Percentiles rank a stretch among this genome's conserved stretches.
Evolutionary conservation across 2,113 vertebrate species (phyloP).

Genomic region (Hystrix cristata): DNA sequence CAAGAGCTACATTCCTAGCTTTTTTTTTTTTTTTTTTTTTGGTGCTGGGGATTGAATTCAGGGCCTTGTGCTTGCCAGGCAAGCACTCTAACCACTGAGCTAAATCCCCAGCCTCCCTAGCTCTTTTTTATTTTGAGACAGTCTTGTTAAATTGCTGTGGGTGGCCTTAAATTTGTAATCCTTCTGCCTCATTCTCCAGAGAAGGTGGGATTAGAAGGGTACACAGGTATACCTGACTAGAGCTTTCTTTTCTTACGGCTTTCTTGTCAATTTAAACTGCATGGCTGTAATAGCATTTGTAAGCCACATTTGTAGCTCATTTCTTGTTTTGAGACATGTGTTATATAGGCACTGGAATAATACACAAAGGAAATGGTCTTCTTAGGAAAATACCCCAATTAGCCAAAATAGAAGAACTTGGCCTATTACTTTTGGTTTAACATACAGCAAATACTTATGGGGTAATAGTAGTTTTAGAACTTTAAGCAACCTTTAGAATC

Average conservation of each 20-base stretch:
- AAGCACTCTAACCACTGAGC: too few relatives aligned
- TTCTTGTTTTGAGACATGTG: slow-evolving; percentile 22
- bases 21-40: not conserved
- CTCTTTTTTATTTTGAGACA: not conserved
- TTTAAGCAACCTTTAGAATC: slow-evolving; percentile 51
- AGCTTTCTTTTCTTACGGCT: slow-evolving; percentile 18
- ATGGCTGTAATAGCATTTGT: slow-evolving; percentile 22
- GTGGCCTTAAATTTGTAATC: not conserved
- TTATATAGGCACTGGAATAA: slow-evolving; percentile 40
- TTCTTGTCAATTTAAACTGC: slow-evolving; percentile 41
- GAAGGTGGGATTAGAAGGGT: not conserved
- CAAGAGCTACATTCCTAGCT: not conserved
- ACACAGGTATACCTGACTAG: not conserved
- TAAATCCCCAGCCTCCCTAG: too few relatives aligned
- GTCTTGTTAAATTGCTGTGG: not conserved
- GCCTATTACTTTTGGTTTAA: slow-evolving; percentile 66
- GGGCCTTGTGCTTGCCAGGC: too few relatives aligned
- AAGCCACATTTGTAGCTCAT: slow-evolving; percentile 41
- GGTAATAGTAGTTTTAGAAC: slow-evolving; percentile 72
- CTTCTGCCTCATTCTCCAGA: not conserved
- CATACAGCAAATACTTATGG: slow-evolving; percentile 58
- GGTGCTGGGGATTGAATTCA: too few relatives aligned
- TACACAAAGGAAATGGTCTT: slow-evolving; percentile 33
- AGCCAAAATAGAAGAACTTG: slow-evolving; percentile 51
- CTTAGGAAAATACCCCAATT: slow-evolving; percentile 46